Evolutionary conservation across 2,888 invertebrate genomes (phyloP).

Genomic region (Protophormia terraenovae): DNA sequence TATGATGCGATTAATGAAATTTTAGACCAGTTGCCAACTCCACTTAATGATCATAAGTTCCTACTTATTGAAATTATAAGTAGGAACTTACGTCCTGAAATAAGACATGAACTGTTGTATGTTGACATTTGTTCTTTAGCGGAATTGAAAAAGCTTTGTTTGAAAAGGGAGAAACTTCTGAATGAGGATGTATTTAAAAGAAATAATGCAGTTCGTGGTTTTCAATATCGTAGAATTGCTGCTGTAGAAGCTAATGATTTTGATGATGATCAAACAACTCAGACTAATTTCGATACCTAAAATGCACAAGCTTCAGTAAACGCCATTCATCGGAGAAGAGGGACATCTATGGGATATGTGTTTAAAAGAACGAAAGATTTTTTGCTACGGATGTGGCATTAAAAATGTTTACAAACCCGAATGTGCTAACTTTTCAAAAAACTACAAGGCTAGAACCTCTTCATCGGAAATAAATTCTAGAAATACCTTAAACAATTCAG

Average conservation of each 20-base stretch:
- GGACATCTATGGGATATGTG: not conserved
- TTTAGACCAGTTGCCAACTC: not conserved
- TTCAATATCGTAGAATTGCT: not conserved
- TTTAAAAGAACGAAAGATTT: not conserved
- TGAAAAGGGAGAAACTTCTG: not conserved
- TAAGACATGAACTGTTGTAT: constrained; percentile 13
- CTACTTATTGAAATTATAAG: constrained; percentile 9
- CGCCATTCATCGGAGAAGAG: not conserved
- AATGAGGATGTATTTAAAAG: not conserved
- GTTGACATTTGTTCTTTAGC: not conserved
- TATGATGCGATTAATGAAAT: constrained; percentile 2
- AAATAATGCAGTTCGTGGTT: not conserved
- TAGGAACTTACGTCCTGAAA: constrained; percentile 15
- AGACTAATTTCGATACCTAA: not conserved
- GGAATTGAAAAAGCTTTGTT: not conserved
- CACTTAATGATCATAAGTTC: not conserved
- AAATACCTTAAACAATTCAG: not conserved
- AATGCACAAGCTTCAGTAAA: not conserved
- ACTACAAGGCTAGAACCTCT: not conserved
- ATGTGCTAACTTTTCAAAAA: not conserved
- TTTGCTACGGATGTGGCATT: not conserved
- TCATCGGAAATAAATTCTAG: not conserved
- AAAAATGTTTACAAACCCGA: not conserved
- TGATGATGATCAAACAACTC: not conserved
- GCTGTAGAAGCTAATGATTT: not conserved